Conservation (phyloP, 2,888 invertebrate genomes). For the Orthosia incerta region DNA sequence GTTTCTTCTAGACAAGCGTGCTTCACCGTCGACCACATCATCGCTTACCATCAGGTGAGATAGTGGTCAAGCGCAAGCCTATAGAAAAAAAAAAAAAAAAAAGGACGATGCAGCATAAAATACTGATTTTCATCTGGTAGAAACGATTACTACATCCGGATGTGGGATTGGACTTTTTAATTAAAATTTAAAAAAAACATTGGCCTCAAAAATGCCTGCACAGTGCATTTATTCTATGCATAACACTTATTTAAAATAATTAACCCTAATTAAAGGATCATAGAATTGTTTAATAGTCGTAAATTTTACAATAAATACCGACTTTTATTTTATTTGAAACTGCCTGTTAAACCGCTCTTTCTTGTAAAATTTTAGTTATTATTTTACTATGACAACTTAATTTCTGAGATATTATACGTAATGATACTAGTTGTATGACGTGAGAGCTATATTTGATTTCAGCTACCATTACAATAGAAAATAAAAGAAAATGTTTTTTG, state of each 20-base stretch:
- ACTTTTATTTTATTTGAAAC: slow-evolving; percentile 10
- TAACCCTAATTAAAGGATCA: slow-evolving; percentile 2
- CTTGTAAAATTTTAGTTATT: neutral
- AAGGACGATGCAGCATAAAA: neutral
- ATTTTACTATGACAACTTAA: slow-evolving; percentile 16
- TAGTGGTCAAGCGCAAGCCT: too few relatives aligned
- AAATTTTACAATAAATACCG: slow-evolving; percentile 7
- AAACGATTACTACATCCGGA: neutral
- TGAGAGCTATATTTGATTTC: neutral
- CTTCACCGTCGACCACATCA: too few relatives aligned
- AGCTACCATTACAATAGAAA: neutral
- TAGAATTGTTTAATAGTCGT: slow-evolving; percentile 3
- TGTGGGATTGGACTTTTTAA: neutral
- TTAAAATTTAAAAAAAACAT: neutral
- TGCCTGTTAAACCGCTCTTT: neutral
- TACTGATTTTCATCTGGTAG: neutral
- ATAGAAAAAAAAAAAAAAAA: too few relatives aligned
- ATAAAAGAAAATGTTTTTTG: neutral
- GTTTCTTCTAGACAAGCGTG: too few relatives aligned
- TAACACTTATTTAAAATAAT: slow-evolving; percentile 1
- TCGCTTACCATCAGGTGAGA: too few relatives aligned
- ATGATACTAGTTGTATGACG: too few relatives aligned
- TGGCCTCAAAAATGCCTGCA: neutral
- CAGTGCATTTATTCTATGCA: neutral
- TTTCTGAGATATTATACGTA: neutral